Percentiles rank a stretch among this genome's conserved stretches.
These are phyloP conservation scores for Eupithecia exiguata DNA, from an alignment of 2,888 invertebrate genomes.

Conservation along the genomic window DNA sequence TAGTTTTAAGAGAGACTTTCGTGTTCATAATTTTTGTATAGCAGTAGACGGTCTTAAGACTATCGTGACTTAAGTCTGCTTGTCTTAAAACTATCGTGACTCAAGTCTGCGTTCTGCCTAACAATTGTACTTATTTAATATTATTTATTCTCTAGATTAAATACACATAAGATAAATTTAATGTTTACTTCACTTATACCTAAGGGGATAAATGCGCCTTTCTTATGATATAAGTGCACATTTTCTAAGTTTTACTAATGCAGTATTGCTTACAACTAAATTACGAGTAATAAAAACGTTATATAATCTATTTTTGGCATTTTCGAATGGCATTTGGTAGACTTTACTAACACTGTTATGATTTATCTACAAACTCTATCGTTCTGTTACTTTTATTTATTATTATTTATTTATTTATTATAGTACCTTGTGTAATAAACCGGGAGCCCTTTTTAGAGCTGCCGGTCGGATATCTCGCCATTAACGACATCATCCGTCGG, in stretches of 20 bases:
- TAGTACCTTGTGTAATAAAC: not conserved
- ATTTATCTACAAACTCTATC: not conserved
- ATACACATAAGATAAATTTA: not conserved
- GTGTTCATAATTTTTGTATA: too few species aligned
- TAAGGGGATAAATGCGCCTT: not conserved
- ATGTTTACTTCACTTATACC: not conserved
- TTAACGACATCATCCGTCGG: too few species aligned
- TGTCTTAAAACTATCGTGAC: too few species aligned
- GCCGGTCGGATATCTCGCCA: too few species aligned
- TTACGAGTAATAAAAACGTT: not conserved
- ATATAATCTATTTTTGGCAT: not conserved
- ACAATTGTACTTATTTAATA: slow-evolving; percentile 1
- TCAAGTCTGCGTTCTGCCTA: too few species aligned
- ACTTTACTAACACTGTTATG: not conserved
- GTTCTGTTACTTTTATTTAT: not conserved
- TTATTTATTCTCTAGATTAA: slow-evolving; percentile 5
- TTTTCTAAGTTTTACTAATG: not conserved
- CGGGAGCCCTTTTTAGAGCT: too few species aligned
- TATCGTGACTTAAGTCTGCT: too few species aligned
- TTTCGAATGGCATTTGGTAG: slow-evolving; percentile 15
- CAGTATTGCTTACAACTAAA: not conserved
- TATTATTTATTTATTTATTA: too few species aligned
- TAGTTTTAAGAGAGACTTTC: too few species aligned
- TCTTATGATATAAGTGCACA: not conserved
- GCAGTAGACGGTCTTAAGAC: too few species aligned